phyloP scores from a whole-genome alignment of 2,797 vertebrate genomes.

The Mormyrops boulengeri region DNA sequence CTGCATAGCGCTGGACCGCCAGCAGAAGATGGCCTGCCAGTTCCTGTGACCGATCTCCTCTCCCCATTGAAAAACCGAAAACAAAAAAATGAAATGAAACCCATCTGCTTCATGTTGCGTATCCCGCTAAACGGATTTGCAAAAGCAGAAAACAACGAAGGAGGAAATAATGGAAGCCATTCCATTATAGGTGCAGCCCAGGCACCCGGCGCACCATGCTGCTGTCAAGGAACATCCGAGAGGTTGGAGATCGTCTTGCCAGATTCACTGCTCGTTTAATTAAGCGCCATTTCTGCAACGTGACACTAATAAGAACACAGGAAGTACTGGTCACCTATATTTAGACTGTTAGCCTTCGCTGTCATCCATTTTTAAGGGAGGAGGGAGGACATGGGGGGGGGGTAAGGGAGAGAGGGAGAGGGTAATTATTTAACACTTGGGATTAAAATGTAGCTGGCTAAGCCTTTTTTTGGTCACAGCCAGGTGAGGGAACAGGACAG shows the following conservation, averaged over 20 bases:
- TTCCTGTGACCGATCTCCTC: neutral
- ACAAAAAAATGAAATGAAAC: neutral
- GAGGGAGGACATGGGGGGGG: neutral
- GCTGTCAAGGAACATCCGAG: neutral
- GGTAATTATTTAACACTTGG: constrained; percentile 72
- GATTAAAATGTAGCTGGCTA: neutral
- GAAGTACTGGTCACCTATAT: constrained; percentile 69
- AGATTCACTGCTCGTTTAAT: constrained; percentile 80
- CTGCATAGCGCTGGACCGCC: constrained; percentile 36
- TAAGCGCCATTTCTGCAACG: constrained; percentile 80
- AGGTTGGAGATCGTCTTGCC: constrained; percentile 66
- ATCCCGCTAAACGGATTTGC: neutral
- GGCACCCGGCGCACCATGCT: neutral
- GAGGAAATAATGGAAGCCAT: neutral
- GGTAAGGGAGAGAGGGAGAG: constrained; percentile 9
- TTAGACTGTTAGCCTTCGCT: constrained; percentile 74
- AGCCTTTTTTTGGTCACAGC: constrained; percentile 3
- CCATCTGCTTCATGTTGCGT: neutral
- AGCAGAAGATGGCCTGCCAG: constrained; percentile 17
- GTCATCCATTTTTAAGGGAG: constrained; percentile 66
- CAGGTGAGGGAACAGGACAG: neutral
- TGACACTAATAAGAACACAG: constrained; percentile 77
- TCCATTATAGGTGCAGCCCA: neutral
- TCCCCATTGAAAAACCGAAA: constrained; percentile 6
- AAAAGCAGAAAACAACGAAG: neutral